Base-by-base conservation (phyloP, 2,113 vertebrate genomes). In the Hippocampus zosterae region DNA sequence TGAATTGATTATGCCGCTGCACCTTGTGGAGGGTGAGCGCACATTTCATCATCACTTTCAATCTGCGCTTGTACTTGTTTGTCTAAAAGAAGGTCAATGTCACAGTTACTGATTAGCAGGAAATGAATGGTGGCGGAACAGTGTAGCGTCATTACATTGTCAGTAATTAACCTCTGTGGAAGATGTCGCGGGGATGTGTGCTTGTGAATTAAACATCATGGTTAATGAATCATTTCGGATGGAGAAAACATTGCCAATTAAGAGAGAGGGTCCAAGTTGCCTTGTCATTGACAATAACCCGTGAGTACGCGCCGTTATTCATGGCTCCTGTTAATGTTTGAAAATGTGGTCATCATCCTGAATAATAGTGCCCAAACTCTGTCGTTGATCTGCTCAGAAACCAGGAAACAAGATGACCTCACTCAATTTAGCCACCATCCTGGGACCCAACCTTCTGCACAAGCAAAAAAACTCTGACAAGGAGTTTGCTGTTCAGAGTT, bases 371-470 rank as follows among this genome's bases (percentile, higher is more conserved):
- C 21, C 10, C 0, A 21, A 62, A 37, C 15, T 42, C 11, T 66
- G 18, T 74, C 18, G 18, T 29, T 55, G 7, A 83, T 71, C 78
- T 72, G 76, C 87, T 70, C 79, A 99, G 97, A 79, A 96, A 65
- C 93, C 93, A 73, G 97, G 97, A 81, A 99, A 99, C 90, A 99
- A 97, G 93, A 99, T 99, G 97, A 98, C 96, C 8, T 93, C 96
- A 0, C 93, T 96, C 33, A 99, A 99, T 81, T 88, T 98, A 87
- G 97, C 97, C 67, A 99, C 97, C 66, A 96, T 99, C 87, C 97
- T 99, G 80, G 97, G 97, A 23, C 96, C 97, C 75, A 99, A 99
- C 80, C 88, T 99, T 62, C 88, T 99, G 67, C 96, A 95, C 89
- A 98, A 96, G 86, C 95, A 95, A 82, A 99, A 99, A 76, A 96